Base-by-base conservation (phyloP, 2,113 vertebrate species). In the Neogobius melanostomus region DNA sequence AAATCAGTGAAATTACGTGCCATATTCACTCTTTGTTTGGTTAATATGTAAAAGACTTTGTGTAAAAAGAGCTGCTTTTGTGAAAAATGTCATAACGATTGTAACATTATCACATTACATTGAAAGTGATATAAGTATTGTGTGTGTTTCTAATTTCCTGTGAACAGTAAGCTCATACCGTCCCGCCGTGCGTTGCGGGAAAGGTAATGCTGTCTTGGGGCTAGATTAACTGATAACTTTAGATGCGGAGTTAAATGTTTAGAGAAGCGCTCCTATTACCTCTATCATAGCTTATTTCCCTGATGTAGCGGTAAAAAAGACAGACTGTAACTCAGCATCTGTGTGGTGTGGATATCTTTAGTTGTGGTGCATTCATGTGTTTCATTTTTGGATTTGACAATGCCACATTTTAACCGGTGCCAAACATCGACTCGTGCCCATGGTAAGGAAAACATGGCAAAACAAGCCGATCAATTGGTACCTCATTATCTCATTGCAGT, bases 131-230 rank as follows among this genome's bases (percentile, higher is more conserved):
- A 59, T 59, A 42, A 12, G 21, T 21, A 21, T 21, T 21, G 21
- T 21, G 36, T 42, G 11, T 59, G 42, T 42, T 42, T 59, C 28
- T 42, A 59, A 59, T 59, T 42, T 36, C 28, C 5, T 59, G 56
- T 21, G 6, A 59, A 42, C 56, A 59, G 56, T 14, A 21, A 14
- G 11, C 28, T 42, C 56, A 42, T 42, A 59, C 28, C 56, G 6
- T 59, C 56, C 21, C 42, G 56, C 56, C 21, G 28, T 42, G 12
- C 11, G 7, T 15, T 59, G 28, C 42, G 21, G 42, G 28, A 42
- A 59, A 59, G 56, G 56, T 59, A 59, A 59, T 59, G 11, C 56
- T 59, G 6, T 15, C 28, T 59, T 14, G 56, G 14, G 56, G 21
- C 28, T 43, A 42, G 21, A 59, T 59, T 57, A 36, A 57, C 6